Percentiles rank a stretch among this genome's conserved stretches.
These are phyloP conservation scores for Penaeus monodon DNA, from an alignment of 2,888 invertebrate species.

Conservation along the genomic window DNA sequence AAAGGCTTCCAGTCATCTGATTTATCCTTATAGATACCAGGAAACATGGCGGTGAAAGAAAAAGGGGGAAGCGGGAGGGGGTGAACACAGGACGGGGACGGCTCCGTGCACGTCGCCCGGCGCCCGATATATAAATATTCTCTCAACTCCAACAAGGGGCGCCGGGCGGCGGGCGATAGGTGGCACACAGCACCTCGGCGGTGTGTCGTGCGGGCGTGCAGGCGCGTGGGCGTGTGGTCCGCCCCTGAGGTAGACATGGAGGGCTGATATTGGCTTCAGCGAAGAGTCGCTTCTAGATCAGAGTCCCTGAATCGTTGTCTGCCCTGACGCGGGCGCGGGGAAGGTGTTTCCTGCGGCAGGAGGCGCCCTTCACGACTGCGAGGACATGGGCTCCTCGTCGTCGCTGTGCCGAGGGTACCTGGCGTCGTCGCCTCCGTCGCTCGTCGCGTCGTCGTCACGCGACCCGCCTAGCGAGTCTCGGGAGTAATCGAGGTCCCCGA, in stretches of 20 bases:
- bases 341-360: neutral
- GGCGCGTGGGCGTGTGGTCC: slow-evolving; percentile 9
- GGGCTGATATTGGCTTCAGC: slow-evolving; percentile 8
- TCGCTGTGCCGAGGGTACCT: slow-evolving; percentile 51
- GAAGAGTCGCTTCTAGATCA: no score
- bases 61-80: neutral
- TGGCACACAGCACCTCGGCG: slow-evolving; percentile 48
- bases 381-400: slow-evolving; percentile 50
- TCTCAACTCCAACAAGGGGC: slow-evolving; percentile 60
- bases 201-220: slow-evolving; percentile 28
- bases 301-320: slow-evolving; percentile 52
- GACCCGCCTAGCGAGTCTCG: slow-evolving; percentile 27
- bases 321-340: slow-evolving; percentile 3
- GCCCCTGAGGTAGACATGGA: slow-evolving; percentile 15
- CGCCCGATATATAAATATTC: slow-evolving; percentile 58
- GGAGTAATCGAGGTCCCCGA: slow-evolving; percentile 43
- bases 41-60: neutral
- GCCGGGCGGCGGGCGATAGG: slow-evolving; percentile 29
- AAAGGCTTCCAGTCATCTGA: no score
- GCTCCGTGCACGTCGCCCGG: slow-evolving; percentile 27
- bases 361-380: slow-evolving; percentile 42
- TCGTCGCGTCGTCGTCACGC: slow-evolving; percentile 19
- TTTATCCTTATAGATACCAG: neutral
- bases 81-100: slow-evolving; percentile 18
- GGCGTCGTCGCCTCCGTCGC: slow-evolving; percentile 33